Percentiles rank a stretch among this genome's conserved stretches.
These are phyloP conservation scores for Amblyraja radiata DNA, from an alignment of 2,797 vertebrate genomes.

Conservation along the genomic window DNA sequence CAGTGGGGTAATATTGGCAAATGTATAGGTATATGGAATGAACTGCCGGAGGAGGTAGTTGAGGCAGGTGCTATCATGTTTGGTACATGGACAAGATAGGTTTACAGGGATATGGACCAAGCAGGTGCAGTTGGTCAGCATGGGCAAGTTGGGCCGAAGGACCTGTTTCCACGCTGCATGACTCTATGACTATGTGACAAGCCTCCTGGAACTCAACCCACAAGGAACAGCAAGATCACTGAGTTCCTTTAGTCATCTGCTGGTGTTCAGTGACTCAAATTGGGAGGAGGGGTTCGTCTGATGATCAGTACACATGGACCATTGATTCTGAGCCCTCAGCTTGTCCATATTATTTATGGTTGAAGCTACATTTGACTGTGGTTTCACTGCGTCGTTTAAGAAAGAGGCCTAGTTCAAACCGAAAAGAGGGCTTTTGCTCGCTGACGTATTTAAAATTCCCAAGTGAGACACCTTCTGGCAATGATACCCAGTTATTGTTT, in stretches of 20 bases:
- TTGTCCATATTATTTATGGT: too few relatives aligned
- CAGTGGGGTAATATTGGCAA: too few relatives aligned
- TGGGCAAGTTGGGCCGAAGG: too few relatives aligned
- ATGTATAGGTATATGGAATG: too few relatives aligned
- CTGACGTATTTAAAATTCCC: slow-evolving; percentile 4
- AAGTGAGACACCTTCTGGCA: slow-evolving; percentile 11
- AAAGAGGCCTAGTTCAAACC: not conserved
- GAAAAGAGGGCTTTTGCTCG: not conserved
- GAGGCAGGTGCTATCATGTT: too few relatives aligned
- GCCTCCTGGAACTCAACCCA: not conserved
- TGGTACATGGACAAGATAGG: too few relatives aligned
- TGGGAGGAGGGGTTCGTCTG: not conserved
- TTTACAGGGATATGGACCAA: too few relatives aligned
- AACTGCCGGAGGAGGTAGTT: too few relatives aligned
- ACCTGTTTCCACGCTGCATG: too few relatives aligned
- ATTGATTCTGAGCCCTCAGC: not conserved
- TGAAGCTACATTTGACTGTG: not conserved
- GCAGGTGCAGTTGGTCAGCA: too few relatives aligned
- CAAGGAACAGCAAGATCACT: not conserved
- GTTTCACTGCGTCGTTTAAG: not conserved
- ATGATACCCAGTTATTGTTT: not conserved
- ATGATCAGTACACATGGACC: not conserved
- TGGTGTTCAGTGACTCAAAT: not conserved
- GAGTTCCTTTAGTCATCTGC: not conserved
- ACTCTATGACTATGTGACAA: not conserved